These are phyloP conservation scores for Timema cristinae DNA, from an alignment of 2,888 invertebrate species.

Conservation along the genomic window DNA sequence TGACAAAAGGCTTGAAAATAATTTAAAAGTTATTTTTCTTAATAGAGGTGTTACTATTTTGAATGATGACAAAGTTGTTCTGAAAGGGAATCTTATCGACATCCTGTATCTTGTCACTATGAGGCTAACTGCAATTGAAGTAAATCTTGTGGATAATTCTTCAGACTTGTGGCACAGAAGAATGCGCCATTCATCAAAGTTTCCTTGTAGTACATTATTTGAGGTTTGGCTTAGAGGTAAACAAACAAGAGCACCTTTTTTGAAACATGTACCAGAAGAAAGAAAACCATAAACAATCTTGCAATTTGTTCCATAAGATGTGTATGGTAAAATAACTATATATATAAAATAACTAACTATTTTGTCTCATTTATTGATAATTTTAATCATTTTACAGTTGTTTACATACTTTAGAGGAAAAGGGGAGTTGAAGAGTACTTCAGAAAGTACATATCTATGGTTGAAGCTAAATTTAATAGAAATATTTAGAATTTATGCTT, in stretches of 20 bases:
- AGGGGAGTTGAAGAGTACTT: conserved; percentile 32
- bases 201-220: background rate
- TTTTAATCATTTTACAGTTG: conserved; percentile 30
- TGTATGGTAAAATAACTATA: conserved; percentile 29
- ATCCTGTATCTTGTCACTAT: background rate
- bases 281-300: conserved; percentile 31
- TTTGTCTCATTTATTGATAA: conserved; percentile 33
- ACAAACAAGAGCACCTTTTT: conserved; percentile 21
- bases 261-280: conserved; percentile 34
- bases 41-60: background rate
- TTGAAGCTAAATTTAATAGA: conserved; percentile 31
- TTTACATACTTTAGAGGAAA: conserved; percentile 30
- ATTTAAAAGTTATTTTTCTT: background rate
- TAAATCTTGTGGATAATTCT: background rate
- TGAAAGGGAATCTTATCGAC: background rate
- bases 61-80: background rate
- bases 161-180: background rate
- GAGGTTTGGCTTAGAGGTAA: background rate
- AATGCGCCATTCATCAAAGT: background rate
- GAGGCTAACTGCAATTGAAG: background rate
- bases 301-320: conserved; percentile 32
- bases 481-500: conserved; percentile 35
- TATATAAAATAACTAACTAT: no score
- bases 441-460: conserved; percentile 34
- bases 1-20: background rate